Evolutionary conservation across 2,888 invertebrate species (phyloP), one percentile per base, ranked within the genome.

Genomic region (Oithona nana): DNA sequence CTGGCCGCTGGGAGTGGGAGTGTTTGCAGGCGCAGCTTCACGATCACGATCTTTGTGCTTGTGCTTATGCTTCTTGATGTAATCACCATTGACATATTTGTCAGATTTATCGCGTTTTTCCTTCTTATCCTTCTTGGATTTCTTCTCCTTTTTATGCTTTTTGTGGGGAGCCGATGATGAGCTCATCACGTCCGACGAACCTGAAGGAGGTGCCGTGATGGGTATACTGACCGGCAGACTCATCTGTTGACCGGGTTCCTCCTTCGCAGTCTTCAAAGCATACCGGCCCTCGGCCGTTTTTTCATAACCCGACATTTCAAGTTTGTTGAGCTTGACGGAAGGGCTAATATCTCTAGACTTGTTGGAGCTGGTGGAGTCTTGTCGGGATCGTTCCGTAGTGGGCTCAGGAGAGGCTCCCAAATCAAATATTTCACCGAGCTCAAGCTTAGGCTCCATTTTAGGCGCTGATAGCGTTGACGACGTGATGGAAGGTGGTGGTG

Each of bases 221-320:
- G 28, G 24, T 56, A 26, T 28, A 26, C 20, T 28, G 26, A 8
- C 20, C 28, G 56, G 28, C 1, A 13, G 22, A 11, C 1, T 26
- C 8, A 28, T 20, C 11, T 8, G 16, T 11, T 28, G 8, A 13
- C 20, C 24, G 56, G 3, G 50, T 16, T 54, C 57, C 29, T 31
- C 31, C 20, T 20, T 31, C 24, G 29, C 22, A n/a, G 31, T 20
- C 20, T 31, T 20, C 8, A 57, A 30, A 1, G 57, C n/a, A 4
- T n/a, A 22, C 22, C 48, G 4, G 13, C 57, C 57, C 20, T 57
- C 57, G 16, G 30, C 31, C n/a, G 31, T 20, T 26, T 57, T 57
- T 67, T 81, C 80, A 67, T 78, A 81, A 0, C 80, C 80, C 31
- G 79, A 78, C 0, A 79, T 78, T 65, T 81, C 81, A 58, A 81